These are phyloP conservation scores for Cheilosia impressa DNA, from an alignment of 2,888 invertebrate genomes.

Conservation along the genomic window DNA sequence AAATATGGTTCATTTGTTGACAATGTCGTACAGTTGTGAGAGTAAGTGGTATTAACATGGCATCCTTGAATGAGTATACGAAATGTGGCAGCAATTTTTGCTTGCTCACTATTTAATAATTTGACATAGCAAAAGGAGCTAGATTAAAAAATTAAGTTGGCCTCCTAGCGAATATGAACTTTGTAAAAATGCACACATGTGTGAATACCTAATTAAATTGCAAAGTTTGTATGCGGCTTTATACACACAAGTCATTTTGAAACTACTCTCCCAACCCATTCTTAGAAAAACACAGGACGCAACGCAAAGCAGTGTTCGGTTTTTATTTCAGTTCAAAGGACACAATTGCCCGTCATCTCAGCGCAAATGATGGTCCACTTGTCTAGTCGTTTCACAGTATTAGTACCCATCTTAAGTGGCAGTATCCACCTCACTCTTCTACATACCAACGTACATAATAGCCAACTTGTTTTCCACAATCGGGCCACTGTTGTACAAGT, in stretches of 20 bases:
- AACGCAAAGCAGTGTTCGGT: too few species aligned
- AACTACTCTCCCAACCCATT: too few species aligned
- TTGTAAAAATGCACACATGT: slow-evolving; percentile 9
- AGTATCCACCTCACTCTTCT: slow-evolving; percentile 22
- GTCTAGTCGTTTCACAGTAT: slow-evolving; percentile 55
- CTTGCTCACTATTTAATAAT: too few species aligned
- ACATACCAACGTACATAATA: slow-evolving; percentile 17
- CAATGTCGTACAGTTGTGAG: too few species aligned
- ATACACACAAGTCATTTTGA: too few species aligned
- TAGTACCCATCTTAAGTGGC: slow-evolving; percentile 65
- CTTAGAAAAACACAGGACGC: not conserved
- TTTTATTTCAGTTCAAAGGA: not conserved
- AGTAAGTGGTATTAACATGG: too few species aligned
- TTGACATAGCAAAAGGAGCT: too few species aligned
- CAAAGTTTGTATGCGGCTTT: too few species aligned
- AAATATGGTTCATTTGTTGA: too few species aligned
- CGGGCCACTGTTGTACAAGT: slow-evolving; percentile 42
- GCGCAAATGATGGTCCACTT: slow-evolving; percentile 56
- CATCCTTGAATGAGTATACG: too few species aligned
- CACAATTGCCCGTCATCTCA: slow-evolving; percentile 39
- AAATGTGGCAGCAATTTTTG: too few species aligned
- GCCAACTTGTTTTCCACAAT: slow-evolving; percentile 40
- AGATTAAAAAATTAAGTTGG: too few species aligned
- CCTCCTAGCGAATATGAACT: not conserved
- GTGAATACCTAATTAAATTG: not conserved